These are phyloP conservation scores for Recurvirostra avosetta DNA, from an alignment of 2,113 vertebrate species.

Conservation along the genomic window DNA sequence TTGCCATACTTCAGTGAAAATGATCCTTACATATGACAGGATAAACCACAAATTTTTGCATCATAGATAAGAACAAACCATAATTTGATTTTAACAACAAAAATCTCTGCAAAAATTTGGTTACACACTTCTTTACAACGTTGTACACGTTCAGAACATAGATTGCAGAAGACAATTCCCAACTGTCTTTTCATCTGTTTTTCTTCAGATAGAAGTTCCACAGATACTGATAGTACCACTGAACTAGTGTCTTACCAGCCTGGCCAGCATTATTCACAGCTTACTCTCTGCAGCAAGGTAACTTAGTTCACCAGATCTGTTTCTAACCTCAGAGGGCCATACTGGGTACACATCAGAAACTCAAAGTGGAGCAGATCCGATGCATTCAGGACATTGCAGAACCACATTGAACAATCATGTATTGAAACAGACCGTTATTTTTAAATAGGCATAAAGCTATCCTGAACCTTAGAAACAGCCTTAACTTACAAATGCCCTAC, in stretches of 20 bases:
- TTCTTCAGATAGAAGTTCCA: neutral
- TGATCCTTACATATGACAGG: fast-evolving
- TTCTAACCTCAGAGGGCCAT: neutral
- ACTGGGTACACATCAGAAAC: neutral
- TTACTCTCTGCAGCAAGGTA: neutral
- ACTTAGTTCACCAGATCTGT: neutral
- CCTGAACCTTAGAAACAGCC: neutral
- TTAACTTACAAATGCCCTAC: neutral
- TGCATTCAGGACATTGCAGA: neutral
- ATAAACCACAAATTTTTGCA: neutral
- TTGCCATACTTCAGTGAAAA: neutral
- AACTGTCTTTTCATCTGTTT: neutral
- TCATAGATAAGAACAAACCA: neutral
- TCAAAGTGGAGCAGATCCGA: neutral
- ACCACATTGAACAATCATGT: neutral
- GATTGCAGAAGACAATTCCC: neutral
- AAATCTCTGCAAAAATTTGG: neutral
- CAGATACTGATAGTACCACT: neutral
- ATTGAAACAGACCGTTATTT: neutral
- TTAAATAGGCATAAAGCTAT: neutral
- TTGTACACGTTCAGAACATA: neutral
- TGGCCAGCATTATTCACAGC: neutral
- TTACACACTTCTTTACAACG: neutral
- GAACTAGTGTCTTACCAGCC: neutral
- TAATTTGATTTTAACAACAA: neutral